A percentile compares a stretch with the other conserved stretches of the same genome.
These are phyloP conservation scores for Eptesicus fuscus DNA, from an alignment of 2,113 vertebrate species.

Conservation along the genomic window DNA sequence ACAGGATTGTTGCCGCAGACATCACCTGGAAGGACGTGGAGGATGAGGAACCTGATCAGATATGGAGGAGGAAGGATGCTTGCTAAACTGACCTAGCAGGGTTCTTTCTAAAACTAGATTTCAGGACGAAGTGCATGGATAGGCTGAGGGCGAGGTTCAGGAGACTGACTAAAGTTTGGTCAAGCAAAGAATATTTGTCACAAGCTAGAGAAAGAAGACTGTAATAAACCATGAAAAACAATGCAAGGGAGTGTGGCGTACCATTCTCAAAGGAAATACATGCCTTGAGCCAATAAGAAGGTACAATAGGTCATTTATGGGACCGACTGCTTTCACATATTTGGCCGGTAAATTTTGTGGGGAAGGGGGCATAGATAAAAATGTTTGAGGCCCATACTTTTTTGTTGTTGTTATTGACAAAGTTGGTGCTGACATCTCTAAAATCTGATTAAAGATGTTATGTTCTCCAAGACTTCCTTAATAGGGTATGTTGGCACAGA, in stretches of 20 bases:
- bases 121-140: background rate
- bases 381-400: background rate
- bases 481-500: background rate
- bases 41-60: background rate
- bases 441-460: background rate
- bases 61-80: background rate
- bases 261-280: background rate
- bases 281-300: background rate
- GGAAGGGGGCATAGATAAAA: background rate
- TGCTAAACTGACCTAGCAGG: background rate
- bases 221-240: background rate
- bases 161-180: background rate
- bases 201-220: background rate
- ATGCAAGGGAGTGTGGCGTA: background rate
- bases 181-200: background rate
- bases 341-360: background rate
- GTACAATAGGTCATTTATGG: background rate
- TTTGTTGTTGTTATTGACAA: conserved; percentile 17
- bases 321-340: background rate
- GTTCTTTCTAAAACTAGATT: background rate
- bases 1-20: background rate
- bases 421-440: background rate
- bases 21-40: background rate
- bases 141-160: background rate
- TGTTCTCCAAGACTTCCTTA: background rate